Evolutionary conservation across 2,797 vertebrate genomes (phyloP), one percentile per base, ranked within the genome.

Genomic region (Coracias cyanogaster): DNA sequence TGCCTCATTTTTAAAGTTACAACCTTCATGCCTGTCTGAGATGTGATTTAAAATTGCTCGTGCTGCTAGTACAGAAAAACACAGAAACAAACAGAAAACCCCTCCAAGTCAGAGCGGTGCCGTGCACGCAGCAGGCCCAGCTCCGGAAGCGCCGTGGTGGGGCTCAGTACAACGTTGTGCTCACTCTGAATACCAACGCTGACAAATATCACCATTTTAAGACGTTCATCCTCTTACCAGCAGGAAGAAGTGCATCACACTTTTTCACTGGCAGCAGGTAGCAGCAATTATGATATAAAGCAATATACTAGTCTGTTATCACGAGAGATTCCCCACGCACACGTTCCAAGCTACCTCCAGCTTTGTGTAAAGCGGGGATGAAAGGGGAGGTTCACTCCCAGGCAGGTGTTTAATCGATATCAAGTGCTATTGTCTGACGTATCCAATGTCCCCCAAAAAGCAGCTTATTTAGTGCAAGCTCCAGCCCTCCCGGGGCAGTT

Each of bases 121-220:
- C 54, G 83, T 33, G 39, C 66, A 70, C 61, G 43, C 71, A 86
- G 54, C 46, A 89, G 51, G 16, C 69, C 62, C 58, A 92, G 64
- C 60, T 57, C 79, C 83, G 52, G 31, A 86, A 89, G 13, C 10
- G 17, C 3, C 77, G 86, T 12, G n/a, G 57, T 46, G 54, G 4
- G 10, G 84, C 33, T 86, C 71, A 31, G 8, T 52, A 70, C 48
- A 62, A 84, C 92, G 78, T 13, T 86, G 46, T 33, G 55, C 71
- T 95, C 71, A 35, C 64, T 78, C 86, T 81, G 71, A 92, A 89
- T 92, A 46, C n/a, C 33, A 92, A 90, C 48, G 57, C 65, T 54
- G 33, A 61, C 19, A 84, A 79, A 58, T 51, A 66, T 17, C 52
- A 43, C n/a, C 14, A 49, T 89, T 94, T 78, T 57, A 64, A 81